Base-by-base conservation (phyloP, 1,140 invertebrate genomes). In the Papilio helenus region DNA sequence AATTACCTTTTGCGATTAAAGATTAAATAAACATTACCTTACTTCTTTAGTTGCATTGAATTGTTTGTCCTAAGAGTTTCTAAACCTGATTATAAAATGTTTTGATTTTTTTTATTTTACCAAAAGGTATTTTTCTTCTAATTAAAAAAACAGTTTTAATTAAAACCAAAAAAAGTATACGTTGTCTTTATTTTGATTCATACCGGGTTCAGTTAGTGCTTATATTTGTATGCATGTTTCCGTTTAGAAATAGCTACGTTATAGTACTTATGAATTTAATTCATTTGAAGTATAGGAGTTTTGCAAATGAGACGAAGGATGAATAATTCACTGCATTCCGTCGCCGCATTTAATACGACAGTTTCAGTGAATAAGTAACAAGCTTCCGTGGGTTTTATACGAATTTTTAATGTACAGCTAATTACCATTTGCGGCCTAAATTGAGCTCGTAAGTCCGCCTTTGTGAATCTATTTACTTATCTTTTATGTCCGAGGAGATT, bases 381-480 rank as follows among this genome's bases (percentile, higher is more conserved):
- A 42, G 74, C 74, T 61, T 61, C 74, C 51, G 74, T n/a, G 74
- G 8, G 74, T 42, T 77, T 61, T 77, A 77, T 58, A 58, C 51
- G 55, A 77, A 77, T 61, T 77, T 77, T 77, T 77, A 77, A 77
- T 58, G 74, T 34, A 42, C 16, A 77, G 74, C 74, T 77, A 77
- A 77, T 77, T 77, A 77, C 74, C 74, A 77, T 61, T 76, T 61
- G 74, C 34, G 34, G 74, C 74, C 29, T 61, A 77, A 55, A 77
- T 77, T 77, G 34, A 77, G 49, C 29, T 58, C 74, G 42, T 51
- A 55, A 76, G 49, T 55, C 20, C 23, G 73, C 55, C 74, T 77
- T 77, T 77, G 74, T 77, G 74, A 77, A 77, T 77, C 74, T 77
- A 77, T 58, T 76, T 58, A 76, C 14, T 76, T 58, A 42, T 77